These are phyloP conservation scores for Ectropis grisescens DNA, from an alignment of 1,140 invertebrate species.

Conservation along the genomic window DNA sequence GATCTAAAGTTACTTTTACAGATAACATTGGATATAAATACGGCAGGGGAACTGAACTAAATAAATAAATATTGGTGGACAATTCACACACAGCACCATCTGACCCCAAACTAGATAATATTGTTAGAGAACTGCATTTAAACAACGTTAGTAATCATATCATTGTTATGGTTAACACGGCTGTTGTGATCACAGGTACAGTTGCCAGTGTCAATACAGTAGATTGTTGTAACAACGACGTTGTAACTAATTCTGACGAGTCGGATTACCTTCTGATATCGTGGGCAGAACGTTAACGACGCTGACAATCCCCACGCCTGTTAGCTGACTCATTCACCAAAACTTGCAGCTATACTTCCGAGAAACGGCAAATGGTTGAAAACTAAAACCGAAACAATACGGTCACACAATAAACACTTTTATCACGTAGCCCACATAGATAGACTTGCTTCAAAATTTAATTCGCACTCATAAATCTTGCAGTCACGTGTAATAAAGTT, in stretches of 20 bases:
- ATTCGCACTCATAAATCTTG: slow-evolving; percentile 25
- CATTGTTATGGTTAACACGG: no score
- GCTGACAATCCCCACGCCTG: slow-evolving; percentile 63
- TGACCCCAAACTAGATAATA: no score
- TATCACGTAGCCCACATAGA: slow-evolving; percentile 55
- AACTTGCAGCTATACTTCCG: slow-evolving; percentile 35
- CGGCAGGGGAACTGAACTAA: no score
- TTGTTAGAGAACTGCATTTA: no score
- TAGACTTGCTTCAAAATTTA: slow-evolving; percentile 17
- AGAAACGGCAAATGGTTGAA: slow-evolving; percentile 25
- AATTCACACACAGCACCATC: no score
- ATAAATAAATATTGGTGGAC: no score
- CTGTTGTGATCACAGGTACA: no score
- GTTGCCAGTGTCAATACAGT: no score
- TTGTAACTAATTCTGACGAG: slow-evolving; percentile 4
- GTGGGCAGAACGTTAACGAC: slow-evolving; percentile 64
- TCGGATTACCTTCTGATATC: slow-evolving; percentile 53
- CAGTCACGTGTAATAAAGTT: slow-evolving; percentile 19
- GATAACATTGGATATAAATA: no score
- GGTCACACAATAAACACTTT: slow-evolving; percentile 38
- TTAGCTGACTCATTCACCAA: slow-evolving; percentile 66
- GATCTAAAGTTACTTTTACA: no score
- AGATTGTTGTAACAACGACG: no score
- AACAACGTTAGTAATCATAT: no score
- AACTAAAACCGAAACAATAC: slow-evolving; percentile 28